Percentiles rank a stretch among this genome's conserved stretches.
phyloP scores from a whole-genome alignment of 2,888 invertebrate species.

The Eustalomyia histrio region DNA sequence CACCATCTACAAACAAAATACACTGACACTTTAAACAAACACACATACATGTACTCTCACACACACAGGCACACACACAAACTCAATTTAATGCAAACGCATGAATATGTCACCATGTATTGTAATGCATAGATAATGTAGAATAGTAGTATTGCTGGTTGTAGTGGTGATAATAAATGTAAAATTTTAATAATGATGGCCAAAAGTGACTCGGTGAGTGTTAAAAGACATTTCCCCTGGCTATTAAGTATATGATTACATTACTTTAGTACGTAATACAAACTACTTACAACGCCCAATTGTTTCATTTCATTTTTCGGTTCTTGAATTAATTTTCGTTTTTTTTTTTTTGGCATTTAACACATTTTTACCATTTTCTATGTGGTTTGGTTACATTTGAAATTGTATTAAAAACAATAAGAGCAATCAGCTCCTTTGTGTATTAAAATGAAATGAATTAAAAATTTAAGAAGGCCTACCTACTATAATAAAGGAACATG shows the following conservation, averaged over 20 bases:
- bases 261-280: background rate
- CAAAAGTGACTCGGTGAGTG: background rate
- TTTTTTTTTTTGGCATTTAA: conserved; percentile 5
- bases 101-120: conserved; percentile 15
- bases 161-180: conserved; percentile 14
- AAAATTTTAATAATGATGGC: conserved; percentile 34
- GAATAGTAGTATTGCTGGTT: background rate
- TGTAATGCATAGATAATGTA: background rate
- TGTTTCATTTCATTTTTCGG: background rate
- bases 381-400: background rate
- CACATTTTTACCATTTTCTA: background rate
- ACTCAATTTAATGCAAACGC: conserved; percentile 12
- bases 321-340: background rate
- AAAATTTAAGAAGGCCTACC: conserved; percentile 10
- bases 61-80: background rate
- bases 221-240: conserved; percentile 23
- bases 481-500: background rate
- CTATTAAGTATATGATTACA: conserved; percentile 1
- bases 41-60: background rate
- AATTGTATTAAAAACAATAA: conserved; percentile 11
- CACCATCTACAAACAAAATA: conserved; percentile 9
- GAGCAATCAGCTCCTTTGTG: conserved; percentile 33
- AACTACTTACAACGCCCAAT: conserved; percentile 18
- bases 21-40: background rate
- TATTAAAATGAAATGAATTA: conserved; percentile 18